Evolutionary conservation across 2,113 vertebrate genomes (phyloP), one percentile per base, ranked within the genome.

Genomic region (Emydocephalus ijimae): DNA sequence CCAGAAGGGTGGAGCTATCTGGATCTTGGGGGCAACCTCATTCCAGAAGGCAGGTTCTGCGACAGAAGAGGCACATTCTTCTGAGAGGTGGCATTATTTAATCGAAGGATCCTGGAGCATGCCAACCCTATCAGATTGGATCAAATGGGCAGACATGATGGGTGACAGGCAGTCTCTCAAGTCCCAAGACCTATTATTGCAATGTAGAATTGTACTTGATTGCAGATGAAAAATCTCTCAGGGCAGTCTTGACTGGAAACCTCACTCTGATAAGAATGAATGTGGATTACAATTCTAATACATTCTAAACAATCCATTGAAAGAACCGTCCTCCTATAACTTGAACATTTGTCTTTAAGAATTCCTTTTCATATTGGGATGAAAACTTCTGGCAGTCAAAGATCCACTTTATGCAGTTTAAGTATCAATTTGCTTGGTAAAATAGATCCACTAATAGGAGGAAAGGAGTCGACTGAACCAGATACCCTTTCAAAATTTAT

Each of bases 401-500:
- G 90, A 87, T 94, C 59, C 89, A 81, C 91, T 95, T 94, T 94
- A 95, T 94, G 94, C 93, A 91, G 74, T 85, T 92, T 93, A 57
- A 69, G 34, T 57, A 89, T 86, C 92, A 93, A 94, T 90, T 94
- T 89, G 88, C 91, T 94, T 93, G 69, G 39, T 45, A 93, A 93
- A 85, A 11, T 85, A 52, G 87, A 94, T 64, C 95, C 95, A 93
- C 90, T 95, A 91, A 94, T 94, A 94, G 91, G 39, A 91, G 92
- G 89, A 59, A 95, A 94, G 91, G 74, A 94, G 87, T 93, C 85
- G 89, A 91, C 92, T 95, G 94, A 92, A 52, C 92, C 95, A 95
- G 95, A 96, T 89, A 14, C 96, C 95, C 94, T 95, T 61, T 96
- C 96, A 98, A 97, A 96, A 98, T 99, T 99, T 99, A 99, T 98